These are phyloP conservation scores for Mormyrops attenuatus DNA, from an alignment of 2,797 vertebrate species.

Conservation along the genomic window DNA sequence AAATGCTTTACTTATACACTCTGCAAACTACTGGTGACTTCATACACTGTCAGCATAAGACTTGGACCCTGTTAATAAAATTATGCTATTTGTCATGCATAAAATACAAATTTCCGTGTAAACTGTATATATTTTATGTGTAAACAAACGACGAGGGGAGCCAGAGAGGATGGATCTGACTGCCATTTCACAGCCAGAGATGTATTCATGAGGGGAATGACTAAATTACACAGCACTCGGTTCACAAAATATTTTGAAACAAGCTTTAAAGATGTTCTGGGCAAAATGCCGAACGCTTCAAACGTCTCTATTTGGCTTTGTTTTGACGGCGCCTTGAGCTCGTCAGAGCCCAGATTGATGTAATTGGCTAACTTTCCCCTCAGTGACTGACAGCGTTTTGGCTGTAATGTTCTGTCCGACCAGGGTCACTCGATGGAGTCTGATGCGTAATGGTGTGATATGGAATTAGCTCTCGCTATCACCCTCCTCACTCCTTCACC, in stretches of 20 bases:
- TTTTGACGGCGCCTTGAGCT: not conserved
- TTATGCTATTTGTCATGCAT: not conserved
- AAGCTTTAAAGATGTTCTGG: not conserved
- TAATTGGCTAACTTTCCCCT: conserved; percentile 18
- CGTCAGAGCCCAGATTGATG: conserved; percentile 11
- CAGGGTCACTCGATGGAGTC: not conserved
- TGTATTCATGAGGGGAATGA: conserved; percentile 1
- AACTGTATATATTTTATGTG: not conserved
- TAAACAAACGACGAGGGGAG: not conserved
- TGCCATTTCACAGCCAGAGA: conserved; percentile 1
- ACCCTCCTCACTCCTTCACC: not conserved
- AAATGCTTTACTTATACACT: not conserved
- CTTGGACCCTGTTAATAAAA: not conserved
- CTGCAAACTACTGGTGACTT: not conserved
- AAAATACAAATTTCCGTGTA: not conserved
- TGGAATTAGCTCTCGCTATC: not conserved
- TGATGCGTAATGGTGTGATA: not conserved
- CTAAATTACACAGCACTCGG: not conserved
- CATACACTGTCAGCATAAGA: conserved; percentile 1
- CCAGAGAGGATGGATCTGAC: not conserved
- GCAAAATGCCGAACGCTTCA: not conserved
- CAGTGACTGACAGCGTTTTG: not conserved
- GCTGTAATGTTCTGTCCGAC: not conserved
- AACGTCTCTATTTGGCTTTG: not conserved
- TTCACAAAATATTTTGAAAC: conserved; percentile 6